phyloP scores from a whole-genome alignment of 2,113 vertebrate species.

The Deroptyus accipitrinus region DNA sequence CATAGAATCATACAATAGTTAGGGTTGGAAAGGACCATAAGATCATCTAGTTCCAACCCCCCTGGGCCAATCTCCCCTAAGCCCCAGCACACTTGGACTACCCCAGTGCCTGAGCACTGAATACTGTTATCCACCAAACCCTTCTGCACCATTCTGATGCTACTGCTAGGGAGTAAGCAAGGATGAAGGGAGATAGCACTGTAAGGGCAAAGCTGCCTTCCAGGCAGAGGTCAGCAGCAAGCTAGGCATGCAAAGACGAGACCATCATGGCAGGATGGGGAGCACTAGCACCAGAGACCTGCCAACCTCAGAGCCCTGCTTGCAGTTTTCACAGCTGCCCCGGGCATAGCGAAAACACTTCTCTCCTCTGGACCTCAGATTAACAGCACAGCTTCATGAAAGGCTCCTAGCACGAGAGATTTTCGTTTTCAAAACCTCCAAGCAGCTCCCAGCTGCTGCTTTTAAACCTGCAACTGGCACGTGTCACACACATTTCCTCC shows the following conservation, averaged over 20 bases:
- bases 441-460: not conserved
- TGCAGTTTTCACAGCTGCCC: not conserved
- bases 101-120: not conserved
- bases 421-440: not conserved
- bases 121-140: not conserved
- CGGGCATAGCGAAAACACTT: rapidly evolving
- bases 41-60: too few species aligned
- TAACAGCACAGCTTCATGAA: not conserved
- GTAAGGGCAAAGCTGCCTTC: rapidly evolving
- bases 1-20: too few species aligned
- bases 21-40: too few species aligned
- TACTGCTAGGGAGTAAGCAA: not conserved
- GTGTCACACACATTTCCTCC: not conserved
- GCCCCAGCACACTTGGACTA: not conserved
- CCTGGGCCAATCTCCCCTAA: not conserved
- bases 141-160: rapidly evolving
- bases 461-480: not conserved
- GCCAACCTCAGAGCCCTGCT: not conserved
- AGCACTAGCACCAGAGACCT: not conserved
- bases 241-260: not conserved
- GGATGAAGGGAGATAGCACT: not conserved
- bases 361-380: not conserved
- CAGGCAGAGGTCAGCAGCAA: not conserved
- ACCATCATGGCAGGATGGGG: not conserved
- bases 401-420: not conserved